Conservation (phyloP, 2,113 vertebrate species). For the Cervus canadensis region DNA sequence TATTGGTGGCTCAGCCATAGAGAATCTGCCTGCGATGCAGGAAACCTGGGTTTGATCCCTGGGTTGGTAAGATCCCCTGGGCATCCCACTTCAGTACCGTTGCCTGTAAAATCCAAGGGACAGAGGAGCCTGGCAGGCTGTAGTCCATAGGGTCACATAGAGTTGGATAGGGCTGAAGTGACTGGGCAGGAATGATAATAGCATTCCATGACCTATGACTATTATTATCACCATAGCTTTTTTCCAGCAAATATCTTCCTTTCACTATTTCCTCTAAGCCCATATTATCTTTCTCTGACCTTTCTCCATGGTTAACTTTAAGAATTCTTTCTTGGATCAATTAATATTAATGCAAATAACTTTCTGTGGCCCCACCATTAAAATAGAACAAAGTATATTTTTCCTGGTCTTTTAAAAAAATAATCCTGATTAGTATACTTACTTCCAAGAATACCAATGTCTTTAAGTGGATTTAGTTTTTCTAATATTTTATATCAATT, state of each 20-base stretch:
- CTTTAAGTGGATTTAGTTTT: neutral
- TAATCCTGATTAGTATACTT: neutral
- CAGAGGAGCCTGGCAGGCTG: neutral
- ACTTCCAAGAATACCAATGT: neutral
- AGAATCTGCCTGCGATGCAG: neutral
- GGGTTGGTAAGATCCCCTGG: neutral
- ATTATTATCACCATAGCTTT: neutral
- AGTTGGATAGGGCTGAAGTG: neutral
- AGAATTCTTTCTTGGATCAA: neutral
- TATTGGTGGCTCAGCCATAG: neutral
- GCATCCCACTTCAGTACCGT: neutral
- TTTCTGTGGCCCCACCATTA: neutral
- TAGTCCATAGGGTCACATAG: neutral
- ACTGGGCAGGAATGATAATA: neutral
- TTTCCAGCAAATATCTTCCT: neutral
- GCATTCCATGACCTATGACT: neutral
- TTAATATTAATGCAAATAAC: neutral
- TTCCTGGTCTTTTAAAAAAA: neutral
- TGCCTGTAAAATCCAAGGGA: neutral
- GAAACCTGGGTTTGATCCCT: neutral
- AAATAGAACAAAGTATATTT: neutral
- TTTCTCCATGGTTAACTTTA: neutral
- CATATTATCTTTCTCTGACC: neutral
- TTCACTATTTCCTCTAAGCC: neutral
- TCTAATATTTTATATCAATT: neutral